These are phyloP conservation scores for Caenorhabditis sp. DNA, from an alignment of 2,888 invertebrate genomes.

Conservation along the genomic window DNA sequence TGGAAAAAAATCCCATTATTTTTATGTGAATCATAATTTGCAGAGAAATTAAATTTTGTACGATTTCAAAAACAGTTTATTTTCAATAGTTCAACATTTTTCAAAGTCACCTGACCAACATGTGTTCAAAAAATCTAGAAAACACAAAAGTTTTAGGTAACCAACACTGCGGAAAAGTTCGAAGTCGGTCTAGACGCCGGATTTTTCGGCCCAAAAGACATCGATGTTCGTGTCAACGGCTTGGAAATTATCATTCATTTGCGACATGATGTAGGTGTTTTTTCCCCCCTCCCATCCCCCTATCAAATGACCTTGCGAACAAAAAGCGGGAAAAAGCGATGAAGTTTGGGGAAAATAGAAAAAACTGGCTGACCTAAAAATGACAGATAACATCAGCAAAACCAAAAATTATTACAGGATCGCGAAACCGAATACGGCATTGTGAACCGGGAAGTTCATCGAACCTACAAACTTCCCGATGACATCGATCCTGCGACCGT, in stretches of 20 bases:
- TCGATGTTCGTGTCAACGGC: slow-evolving; percentile 43
- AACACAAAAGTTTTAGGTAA: slow-evolving; percentile 17
- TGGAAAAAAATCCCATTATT: no score
- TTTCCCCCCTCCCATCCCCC: not conserved
- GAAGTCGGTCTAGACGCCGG: slow-evolving; percentile 51
- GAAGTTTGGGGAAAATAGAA: not conserved
- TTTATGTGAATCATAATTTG: no score
- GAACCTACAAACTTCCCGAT: slow-evolving; percentile 59
- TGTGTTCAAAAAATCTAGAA: no score
- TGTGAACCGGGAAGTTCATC: slow-evolving; percentile 59
- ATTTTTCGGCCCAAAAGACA: slow-evolving; percentile 49
- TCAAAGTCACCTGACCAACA: no score
- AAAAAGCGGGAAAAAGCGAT: not conserved
- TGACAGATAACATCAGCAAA: not conserved
- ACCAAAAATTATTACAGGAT: no score
- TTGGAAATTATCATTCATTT: slow-evolving; percentile 41
- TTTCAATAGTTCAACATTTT: no score
- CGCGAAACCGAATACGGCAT: slow-evolving; percentile 53
- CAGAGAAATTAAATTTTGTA: no score
- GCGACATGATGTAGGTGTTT: slow-evolving; percentile 25
- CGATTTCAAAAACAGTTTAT: no score
- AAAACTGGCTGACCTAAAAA: not conserved
- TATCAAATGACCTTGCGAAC: not conserved
- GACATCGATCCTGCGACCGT: slow-evolving; percentile 55
- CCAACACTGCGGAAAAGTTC: slow-evolving; percentile 48